These are phyloP conservation scores for Tauraco hartlaubi DNA, from an alignment of 2,797 vertebrate genomes.

Conservation along the genomic window DNA sequence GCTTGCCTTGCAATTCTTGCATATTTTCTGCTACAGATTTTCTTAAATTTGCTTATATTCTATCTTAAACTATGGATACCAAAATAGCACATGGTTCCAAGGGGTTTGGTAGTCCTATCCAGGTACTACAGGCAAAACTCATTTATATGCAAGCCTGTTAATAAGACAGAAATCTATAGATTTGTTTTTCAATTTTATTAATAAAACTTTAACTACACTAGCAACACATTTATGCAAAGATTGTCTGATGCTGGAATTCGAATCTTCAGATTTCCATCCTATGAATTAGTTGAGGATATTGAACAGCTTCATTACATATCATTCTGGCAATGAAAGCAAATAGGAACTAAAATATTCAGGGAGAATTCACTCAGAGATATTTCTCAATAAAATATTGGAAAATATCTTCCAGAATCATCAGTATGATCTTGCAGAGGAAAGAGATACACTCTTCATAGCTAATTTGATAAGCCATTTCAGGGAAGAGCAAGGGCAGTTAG, in stretches of 20 bases:
- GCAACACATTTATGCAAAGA: not conserved
- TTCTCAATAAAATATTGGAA: not conserved
- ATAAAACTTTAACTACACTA: not conserved
- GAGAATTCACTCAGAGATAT: not conserved
- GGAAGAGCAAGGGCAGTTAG: not conserved
- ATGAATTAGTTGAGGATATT: not conserved
- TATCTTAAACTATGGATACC: not conserved
- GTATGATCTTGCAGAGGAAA: not conserved
- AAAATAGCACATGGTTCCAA: not conserved
- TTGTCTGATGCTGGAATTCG: not conserved
- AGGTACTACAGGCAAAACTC: not conserved
- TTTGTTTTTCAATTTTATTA: not conserved
- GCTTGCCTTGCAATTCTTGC: not conserved
- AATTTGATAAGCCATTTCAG: not conserved
- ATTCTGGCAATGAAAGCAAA: not conserved
- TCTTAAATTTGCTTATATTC: not conserved
- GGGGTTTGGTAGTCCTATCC: not conserved
- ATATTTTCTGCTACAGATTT: not conserved
- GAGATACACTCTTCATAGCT: not conserved
- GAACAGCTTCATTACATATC: not conserved
- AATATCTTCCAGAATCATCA: not conserved
- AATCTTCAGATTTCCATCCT: not conserved
- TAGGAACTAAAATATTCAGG: not conserved
- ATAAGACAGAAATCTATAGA: not conserved
- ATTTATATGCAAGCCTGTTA: not conserved